phyloP scores from a whole-genome alignment of 2,888 invertebrate species.

The Physocephala rufipes region DNA sequence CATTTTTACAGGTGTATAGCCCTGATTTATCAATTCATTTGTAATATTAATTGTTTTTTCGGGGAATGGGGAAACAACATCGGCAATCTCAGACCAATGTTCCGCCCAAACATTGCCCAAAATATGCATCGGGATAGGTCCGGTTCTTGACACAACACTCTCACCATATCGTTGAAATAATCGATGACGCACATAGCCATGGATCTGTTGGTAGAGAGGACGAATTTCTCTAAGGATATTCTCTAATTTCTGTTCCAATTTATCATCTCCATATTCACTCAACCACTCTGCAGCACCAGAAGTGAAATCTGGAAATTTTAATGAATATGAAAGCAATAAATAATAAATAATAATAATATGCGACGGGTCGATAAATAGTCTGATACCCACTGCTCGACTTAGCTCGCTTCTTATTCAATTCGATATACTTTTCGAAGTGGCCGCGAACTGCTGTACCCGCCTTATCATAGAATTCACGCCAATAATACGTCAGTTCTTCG shows the following conservation, averaged over 20 bases:
- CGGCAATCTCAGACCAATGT: slow-evolving; percentile 70
- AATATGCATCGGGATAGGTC: slow-evolving; percentile 82
- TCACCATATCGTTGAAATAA: slow-evolving; percentile 79
- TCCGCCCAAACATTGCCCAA: slow-evolving; percentile 88
- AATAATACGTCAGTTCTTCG: slow-evolving; percentile 80
- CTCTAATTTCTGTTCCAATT: slow-evolving; percentile 71
- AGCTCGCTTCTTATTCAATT: slow-evolving; percentile 76
- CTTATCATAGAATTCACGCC: slow-evolving; percentile 82
- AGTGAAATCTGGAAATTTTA: slow-evolving; percentile 72
- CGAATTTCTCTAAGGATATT: slow-evolving; percentile 78
- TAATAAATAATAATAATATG: too few relatives aligned
- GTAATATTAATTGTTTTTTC: slow-evolving; percentile 79
- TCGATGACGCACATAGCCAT: slow-evolving; percentile 81
- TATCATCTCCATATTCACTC: slow-evolving; percentile 74
- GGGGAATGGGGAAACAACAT: slow-evolving; percentile 77
- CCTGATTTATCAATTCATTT: slow-evolving; percentile 76
- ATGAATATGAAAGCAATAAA: too few relatives aligned
- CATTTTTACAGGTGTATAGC: slow-evolving; percentile 80
- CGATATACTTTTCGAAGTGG: slow-evolving; percentile 74
- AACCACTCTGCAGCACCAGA: slow-evolving; percentile 78
- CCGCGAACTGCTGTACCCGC: slow-evolving; percentile 73
- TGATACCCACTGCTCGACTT: slow-evolving; percentile 71
- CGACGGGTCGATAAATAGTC: not conserved
- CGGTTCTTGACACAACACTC: slow-evolving; percentile 71
- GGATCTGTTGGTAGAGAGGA: slow-evolving; percentile 83